Evolutionary conservation across 2,113 vertebrate genomes (phyloP), one percentile per base, ranked within the genome.

Genomic region (Vidua macroura): DNA sequence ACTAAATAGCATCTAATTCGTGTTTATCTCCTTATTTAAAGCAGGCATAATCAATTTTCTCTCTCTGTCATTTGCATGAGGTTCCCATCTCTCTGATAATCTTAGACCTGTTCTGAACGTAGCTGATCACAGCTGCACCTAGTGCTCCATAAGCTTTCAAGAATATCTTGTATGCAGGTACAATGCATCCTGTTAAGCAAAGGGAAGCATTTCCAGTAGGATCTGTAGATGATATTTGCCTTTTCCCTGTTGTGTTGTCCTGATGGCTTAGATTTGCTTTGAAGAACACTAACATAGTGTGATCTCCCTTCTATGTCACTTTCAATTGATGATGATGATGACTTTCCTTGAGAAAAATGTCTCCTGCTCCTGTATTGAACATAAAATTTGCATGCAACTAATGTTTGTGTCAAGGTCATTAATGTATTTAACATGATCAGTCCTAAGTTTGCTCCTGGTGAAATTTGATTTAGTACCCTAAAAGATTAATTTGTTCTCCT

Each of bases 21-120:
- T 76, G 46, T 94, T 96, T 92, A 60, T 63, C 51, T 88, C 41
- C 67, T 78, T 89, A 63, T 10, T 88, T 81, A 66, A 92, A 88
- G 55, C 28, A 58, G 60, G 16, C 52, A 35, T 56, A 85, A 49
- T 43, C 28, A 52, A 5, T 90, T 93, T 83, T 86, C 15, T 92
- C 24, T 88, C 39, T 70, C 11, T 75, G 20, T 91, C 53, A 58
- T 69, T 80, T 94, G 46, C 14, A 4, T 51, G 33, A 69, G 53
- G 44, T 68, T 85, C 31, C 20, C 3, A 8, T 76, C 80, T 75
- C 43, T 84, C 49, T 79, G 53, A 37, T 82, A 56, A 52, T 78
- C 39, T 75, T 52, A 44, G 53, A 66, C 44, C 46, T 79, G 44
- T 76, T 87, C 44, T 60, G 84, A 79, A 75, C 85, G 79, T 56